These are phyloP conservation scores for Resseliella maxima DNA, from an alignment of 2,888 invertebrate species.

Conservation along the genomic window DNA sequence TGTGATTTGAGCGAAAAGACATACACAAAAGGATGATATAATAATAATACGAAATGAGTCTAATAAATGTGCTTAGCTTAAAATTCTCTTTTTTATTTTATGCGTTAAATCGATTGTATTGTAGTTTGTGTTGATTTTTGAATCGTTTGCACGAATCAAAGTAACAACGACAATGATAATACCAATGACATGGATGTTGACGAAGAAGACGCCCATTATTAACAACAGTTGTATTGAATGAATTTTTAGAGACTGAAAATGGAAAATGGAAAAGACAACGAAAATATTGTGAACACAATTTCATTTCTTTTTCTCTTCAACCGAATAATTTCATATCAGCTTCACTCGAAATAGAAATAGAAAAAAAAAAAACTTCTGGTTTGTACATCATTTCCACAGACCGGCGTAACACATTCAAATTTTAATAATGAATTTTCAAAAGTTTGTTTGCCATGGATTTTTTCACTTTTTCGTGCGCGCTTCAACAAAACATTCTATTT, in stretches of 20 bases:
- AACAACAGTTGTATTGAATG: too few species aligned
- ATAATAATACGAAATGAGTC: slow-evolving; percentile 21
- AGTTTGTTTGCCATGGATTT: background rate
- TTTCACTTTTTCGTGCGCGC: background rate
- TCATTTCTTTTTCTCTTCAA: too few species aligned
- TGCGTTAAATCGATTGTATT: background rate
- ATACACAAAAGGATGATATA: background rate
- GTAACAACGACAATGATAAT: too few species aligned
- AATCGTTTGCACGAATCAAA: background rate
- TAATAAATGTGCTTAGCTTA: background rate
- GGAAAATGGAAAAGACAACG: too few species aligned
- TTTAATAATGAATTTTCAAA: slow-evolving; percentile 3
- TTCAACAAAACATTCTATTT: background rate
- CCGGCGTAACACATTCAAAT: background rate
- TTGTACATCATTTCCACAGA: too few species aligned
- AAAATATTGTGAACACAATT: too few species aligned
- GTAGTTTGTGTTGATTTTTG: background rate
- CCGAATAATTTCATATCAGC: too few species aligned
- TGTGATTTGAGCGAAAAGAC: background rate
- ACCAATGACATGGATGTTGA: too few species aligned
- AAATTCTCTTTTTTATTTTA: background rate
- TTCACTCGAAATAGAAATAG: background rate
- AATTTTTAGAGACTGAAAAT: too few species aligned
- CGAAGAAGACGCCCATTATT: too few species aligned
- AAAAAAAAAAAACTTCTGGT: too few species aligned